These are phyloP conservation scores for Chloroclysta siterata DNA, from an alignment of 2,888 invertebrate species.

Conservation along the genomic window DNA sequence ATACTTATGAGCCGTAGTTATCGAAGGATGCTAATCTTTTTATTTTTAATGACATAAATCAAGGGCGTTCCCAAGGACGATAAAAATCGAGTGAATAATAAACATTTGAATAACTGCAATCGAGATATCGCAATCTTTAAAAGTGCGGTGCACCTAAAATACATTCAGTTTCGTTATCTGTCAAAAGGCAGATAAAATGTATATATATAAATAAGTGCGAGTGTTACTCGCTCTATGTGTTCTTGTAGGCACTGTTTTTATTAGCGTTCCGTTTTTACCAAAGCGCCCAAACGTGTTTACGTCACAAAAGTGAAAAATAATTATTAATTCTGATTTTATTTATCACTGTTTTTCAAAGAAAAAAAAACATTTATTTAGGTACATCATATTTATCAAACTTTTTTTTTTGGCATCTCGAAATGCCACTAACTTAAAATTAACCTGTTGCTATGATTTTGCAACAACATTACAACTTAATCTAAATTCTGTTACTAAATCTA, in stretches of 20 bases:
- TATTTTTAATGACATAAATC: not conserved
- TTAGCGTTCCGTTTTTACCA: not conserved
- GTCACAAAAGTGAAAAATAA: too few species aligned
- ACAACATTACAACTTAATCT: too few species aligned
- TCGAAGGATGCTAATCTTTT: slow-evolving; percentile 1
- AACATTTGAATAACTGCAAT: not conserved
- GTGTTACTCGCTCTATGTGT: not conserved
- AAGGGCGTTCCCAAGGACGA: not conserved
- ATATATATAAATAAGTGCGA: not conserved
- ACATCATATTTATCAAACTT: too few species aligned
- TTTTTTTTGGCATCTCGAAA: too few species aligned
- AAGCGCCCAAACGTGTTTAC: too few species aligned
- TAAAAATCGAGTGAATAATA: not conserved
- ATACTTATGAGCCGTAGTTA: not conserved
- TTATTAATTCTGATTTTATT: too few species aligned
- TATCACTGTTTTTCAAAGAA: too few species aligned
- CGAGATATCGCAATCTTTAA: not conserved
- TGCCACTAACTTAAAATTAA: too few species aligned
- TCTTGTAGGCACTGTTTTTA: not conserved
- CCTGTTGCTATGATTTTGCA: too few species aligned
- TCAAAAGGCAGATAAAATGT: not conserved
- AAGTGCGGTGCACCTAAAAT: not conserved
- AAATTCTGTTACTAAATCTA: too few species aligned
- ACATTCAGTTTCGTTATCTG: not conserved
- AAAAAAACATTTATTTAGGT: too few species aligned